A percentile compares a stretch with the other conserved stretches of the same genome.
phyloP scores from a whole-genome alignment of 2,113 vertebrate genomes.

The Heterotis niloticus region DNA sequence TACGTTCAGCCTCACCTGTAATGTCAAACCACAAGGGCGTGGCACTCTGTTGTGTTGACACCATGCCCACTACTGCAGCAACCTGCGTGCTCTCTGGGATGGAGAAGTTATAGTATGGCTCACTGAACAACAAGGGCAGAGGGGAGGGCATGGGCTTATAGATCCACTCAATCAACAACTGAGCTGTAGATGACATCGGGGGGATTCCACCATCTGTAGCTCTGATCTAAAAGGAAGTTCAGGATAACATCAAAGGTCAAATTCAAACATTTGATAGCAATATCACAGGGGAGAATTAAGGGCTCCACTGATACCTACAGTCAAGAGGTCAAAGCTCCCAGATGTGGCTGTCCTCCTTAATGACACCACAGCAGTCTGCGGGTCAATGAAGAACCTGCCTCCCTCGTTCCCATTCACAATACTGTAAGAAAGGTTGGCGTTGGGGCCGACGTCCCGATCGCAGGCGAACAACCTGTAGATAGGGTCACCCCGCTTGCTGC shows the following conservation, averaged over 20 bases:
- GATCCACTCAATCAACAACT: constrained; percentile 90
- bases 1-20: constrained; percentile 68
- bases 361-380: constrained; percentile 89
- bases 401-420: constrained; percentile 86
- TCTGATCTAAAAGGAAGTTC: constrained; percentile 75
- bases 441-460: constrained; percentile 84
- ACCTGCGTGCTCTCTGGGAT: constrained; percentile 81
- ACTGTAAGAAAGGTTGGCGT: constrained; percentile 89
- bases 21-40: constrained; percentile 92
- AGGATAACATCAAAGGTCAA: not conserved
- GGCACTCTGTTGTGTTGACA: constrained; percentile 80
- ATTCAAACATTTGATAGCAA: not conserved
- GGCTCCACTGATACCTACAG: constrained; percentile 62
- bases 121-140: constrained; percentile 75
- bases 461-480: constrained; percentile 89
- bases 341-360: constrained; percentile 91
- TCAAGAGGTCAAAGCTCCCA: constrained; percentile 85
- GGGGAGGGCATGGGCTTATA: constrained; percentile 75
- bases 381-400: constrained; percentile 86
- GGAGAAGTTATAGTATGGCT: constrained; percentile 87
- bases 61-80: constrained; percentile 84
- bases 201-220: constrained; percentile 85
- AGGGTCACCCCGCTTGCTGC: constrained; percentile 84
- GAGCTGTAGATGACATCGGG: constrained; percentile 81
- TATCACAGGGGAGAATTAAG: not conserved